Conservation (phyloP, 1,140 invertebrate genomes). For the Saxidomus purpurata region DNA sequence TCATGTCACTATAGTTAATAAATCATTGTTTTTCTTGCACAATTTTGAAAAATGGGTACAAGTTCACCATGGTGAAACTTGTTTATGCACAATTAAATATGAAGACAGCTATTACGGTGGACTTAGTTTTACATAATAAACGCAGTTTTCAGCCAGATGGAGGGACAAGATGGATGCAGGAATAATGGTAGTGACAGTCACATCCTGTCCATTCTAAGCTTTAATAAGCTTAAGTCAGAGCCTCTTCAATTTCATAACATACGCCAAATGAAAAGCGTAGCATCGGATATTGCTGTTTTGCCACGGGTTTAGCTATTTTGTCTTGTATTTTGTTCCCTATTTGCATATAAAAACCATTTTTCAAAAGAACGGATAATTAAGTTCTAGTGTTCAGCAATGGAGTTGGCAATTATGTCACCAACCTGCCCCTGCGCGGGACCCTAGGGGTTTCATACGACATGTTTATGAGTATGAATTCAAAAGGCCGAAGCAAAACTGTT, state of each 20-base stretch:
- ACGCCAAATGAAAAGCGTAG: neutral
- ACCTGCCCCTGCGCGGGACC: constrained; percentile 16
- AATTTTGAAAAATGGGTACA: too few species aligned
- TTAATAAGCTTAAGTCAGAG: neutral
- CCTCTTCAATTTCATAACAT: neutral
- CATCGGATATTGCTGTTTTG: neutral
- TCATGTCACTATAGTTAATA: too few species aligned
- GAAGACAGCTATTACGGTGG: too few species aligned
- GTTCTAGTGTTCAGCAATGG: constrained; percentile 30
- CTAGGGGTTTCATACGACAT: constrained; percentile 38
- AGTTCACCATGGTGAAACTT: too few species aligned
- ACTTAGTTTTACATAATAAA: too few species aligned
- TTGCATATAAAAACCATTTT: constrained; percentile 61
- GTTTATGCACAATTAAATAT: too few species aligned
- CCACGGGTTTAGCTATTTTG: constrained; percentile 18
- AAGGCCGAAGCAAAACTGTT: constrained; percentile 30
- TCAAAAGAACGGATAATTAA: constrained; percentile 58
- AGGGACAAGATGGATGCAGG: too few species aligned
- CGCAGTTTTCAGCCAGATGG: too few species aligned
- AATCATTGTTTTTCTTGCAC: too few species aligned
- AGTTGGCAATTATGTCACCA: constrained; percentile 59
- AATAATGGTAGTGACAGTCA: too few species aligned
- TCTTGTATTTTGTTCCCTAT: constrained; percentile 34
- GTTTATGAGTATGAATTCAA: constrained; percentile 42
- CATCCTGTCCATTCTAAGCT: neutral